phyloP scores from a whole-genome alignment of 37 sponge, comb jelly and placozoan genomes.

The Corticium candelabrum region DNA sequence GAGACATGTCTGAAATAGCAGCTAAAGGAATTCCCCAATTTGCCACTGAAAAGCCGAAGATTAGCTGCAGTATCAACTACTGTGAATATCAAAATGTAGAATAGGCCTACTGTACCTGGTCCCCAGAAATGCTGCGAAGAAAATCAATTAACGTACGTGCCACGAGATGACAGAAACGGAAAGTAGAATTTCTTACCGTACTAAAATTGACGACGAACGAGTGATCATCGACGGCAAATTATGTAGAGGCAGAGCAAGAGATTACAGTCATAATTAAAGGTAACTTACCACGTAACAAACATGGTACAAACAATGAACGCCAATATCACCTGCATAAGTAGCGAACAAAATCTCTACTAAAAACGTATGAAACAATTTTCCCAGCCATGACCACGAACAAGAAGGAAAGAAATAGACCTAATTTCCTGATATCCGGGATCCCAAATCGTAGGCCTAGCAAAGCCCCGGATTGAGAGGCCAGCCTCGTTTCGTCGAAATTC shows the following conservation, averaged over 20 bases:
- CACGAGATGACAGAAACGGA: no score
- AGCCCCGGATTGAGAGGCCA: no score
- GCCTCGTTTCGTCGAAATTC: no score
- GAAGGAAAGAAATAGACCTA: background rate
- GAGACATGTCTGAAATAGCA: slow-evolving; percentile 83
- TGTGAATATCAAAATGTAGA: no score
- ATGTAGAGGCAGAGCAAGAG: background rate
- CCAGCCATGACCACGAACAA: background rate
- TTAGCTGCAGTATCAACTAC: background rate
- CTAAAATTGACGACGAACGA: no score
- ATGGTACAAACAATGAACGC: background rate
- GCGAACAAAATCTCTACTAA: background rate
- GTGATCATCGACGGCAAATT: background rate
- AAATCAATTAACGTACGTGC: slow-evolving; percentile 1
- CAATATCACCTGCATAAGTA: background rate
- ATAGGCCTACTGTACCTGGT: no score
- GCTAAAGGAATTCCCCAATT: slow-evolving; percentile 93
- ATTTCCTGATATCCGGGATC: no score
- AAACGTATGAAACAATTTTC: background rate
- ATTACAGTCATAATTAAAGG: background rate
- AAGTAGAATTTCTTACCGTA: background rate
- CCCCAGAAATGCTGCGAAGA: slow-evolving; percentile 55
- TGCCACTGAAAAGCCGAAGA: slow-evolving; percentile 43
- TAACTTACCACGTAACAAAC: background rate
- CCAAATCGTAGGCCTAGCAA: no score